Percentiles rank a stretch among this genome's conserved stretches.
phyloP scores from a whole-genome alignment of 2,797 vertebrate genomes.

The Chrysocyon brachyurus region DNA sequence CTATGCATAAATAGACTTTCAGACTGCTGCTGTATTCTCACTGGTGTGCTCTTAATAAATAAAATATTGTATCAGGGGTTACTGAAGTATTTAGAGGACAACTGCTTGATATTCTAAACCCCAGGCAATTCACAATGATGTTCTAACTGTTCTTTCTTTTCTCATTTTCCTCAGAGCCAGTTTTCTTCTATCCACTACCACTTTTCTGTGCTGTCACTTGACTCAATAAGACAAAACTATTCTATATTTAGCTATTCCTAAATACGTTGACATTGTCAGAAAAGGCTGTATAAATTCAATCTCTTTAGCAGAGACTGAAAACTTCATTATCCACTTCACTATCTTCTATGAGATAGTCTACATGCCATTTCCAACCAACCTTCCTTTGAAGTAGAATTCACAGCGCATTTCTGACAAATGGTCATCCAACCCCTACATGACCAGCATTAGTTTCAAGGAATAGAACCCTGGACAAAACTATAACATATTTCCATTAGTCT shows the following conservation, averaged over 20 bases:
- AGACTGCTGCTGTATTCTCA: background rate
- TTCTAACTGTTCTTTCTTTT: background rate
- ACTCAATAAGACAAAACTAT: conserved; percentile 4
- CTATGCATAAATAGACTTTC: background rate
- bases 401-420: background rate
- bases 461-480: background rate
- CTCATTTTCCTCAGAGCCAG: background rate
- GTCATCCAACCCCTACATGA: background rate
- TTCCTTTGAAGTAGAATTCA: conserved; percentile 12
- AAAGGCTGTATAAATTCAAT: conserved; percentile 14
- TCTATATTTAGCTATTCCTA: conserved; percentile 35
- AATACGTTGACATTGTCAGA: conserved; percentile 1
- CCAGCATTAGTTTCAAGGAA: conserved; percentile 25
- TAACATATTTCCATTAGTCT: background rate
- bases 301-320: conserved; percentile 27
- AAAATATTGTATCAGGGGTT: background rate
- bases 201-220: background rate
- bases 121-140: background rate
- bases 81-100: background rate
- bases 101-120: background rate
- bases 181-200: background rate
- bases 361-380: background rate
- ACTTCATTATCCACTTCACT: background rate
- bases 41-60: background rate
- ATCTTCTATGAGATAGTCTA: background rate